Conservation (phyloP, 2,113 vertebrate genomes). For the Lophius piscatorius region DNA sequence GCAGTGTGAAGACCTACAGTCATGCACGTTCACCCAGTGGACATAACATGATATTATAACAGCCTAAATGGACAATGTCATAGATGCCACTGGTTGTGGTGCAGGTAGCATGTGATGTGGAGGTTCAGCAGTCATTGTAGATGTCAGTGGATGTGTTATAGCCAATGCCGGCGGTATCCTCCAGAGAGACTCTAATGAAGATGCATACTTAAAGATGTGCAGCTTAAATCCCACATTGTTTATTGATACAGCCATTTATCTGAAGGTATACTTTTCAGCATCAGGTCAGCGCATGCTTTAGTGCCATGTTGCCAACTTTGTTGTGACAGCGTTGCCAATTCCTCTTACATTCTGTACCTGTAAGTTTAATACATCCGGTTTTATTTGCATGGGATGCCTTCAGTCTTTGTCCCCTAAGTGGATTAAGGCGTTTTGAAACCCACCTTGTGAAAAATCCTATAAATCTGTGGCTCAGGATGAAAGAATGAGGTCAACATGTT, state of each 20-base stretch:
- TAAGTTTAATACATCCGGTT: neutral
- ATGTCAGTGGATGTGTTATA: slow-evolving; percentile 27
- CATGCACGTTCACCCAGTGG: slow-evolving; percentile 2
- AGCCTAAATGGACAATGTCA: neutral
- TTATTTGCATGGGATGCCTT: slow-evolving; percentile 6
- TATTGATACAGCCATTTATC: too few relatives aligned
- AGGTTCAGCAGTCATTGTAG: slow-evolving; percentile 31
- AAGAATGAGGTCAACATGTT: slow-evolving; percentile 72
- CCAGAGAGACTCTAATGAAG: too few relatives aligned
- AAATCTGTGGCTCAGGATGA: slow-evolving; percentile 53
- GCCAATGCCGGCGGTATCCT: too few relatives aligned
- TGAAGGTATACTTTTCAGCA: too few relatives aligned
- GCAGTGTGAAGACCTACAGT: neutral
- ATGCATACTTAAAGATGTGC: too few relatives aligned
- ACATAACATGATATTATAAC: neutral
- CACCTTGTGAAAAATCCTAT: slow-evolving; percentile 42
- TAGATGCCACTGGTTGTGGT: slow-evolving; percentile 2
- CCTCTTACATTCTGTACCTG: neutral
- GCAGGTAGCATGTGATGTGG: neutral
- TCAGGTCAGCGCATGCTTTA: too few relatives aligned
- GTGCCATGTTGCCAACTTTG: neutral
- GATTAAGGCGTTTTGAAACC: slow-evolving; percentile 17
- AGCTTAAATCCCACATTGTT: too few relatives aligned
- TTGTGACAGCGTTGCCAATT: neutral
- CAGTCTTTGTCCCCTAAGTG: slow-evolving; percentile 25